A percentile compares a stretch with the other conserved stretches of the same genome.
These are phyloP conservation scores for Calypte anna DNA, from an alignment of 2,113 vertebrate species.

Conservation along the genomic window DNA sequence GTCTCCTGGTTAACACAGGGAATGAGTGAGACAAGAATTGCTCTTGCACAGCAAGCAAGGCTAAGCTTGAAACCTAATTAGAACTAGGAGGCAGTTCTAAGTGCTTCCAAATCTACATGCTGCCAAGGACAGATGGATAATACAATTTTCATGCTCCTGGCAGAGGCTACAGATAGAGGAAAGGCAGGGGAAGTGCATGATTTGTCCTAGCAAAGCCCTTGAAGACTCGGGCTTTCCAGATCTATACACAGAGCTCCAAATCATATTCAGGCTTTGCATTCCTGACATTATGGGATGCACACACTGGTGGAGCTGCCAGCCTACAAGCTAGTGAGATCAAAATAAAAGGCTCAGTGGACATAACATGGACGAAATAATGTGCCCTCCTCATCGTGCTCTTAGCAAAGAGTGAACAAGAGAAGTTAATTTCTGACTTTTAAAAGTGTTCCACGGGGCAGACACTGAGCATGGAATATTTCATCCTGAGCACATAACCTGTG, in stretches of 20 bases:
- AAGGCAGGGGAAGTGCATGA: not conserved
- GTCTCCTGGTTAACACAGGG: not conserved
- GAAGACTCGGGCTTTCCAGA: not conserved
- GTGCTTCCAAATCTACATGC: not conserved
- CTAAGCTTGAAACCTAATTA: not conserved
- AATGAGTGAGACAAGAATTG: not conserved
- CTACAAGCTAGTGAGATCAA: not conserved
- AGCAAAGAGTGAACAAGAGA: not conserved
- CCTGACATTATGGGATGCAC: not conserved
- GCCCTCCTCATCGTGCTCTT: not conserved
- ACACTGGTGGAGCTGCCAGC: not conserved
- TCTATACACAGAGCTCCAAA: not conserved
- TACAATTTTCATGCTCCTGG: not conserved
- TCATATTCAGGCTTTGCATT: not conserved
- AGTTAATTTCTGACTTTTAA: not conserved
- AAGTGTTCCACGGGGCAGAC: not conserved
- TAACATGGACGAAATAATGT: not conserved
- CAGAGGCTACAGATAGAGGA: not conserved
- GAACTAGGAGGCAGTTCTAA: not conserved
- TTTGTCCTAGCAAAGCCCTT: not conserved
- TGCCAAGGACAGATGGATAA: not conserved
- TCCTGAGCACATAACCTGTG: not conserved
- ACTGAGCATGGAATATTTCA: not conserved
- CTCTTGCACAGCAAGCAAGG: not conserved
- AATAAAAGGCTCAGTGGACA: not conserved